Base-by-base conservation (phyloP, 1,140 invertebrate species). In the Chrysopa pallens region DNA sequence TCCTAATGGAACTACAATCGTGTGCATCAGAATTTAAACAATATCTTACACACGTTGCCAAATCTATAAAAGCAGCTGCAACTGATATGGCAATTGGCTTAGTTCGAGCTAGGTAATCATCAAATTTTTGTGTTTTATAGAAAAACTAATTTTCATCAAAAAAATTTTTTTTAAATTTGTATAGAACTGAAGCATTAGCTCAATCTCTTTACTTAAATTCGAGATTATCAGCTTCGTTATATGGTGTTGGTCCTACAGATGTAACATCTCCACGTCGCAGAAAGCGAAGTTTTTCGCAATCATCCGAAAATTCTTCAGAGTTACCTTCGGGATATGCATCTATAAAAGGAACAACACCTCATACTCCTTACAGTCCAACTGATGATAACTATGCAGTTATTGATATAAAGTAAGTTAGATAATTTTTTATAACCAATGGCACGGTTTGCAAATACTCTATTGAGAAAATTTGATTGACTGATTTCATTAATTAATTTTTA, bases 51-150 rank as follows among this genome's bases (percentile, higher is more conserved):
- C 80, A 85, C 51, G 68, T 92, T 40, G 78, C 81, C 5, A 70
- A 74, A 31, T 87, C 87, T 14, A 84, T 95, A 46, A 80, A 81
- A 51, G 76, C 78, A 40, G 90, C 90, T 35, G 91, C 91, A 9
- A 86, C 86, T 1, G 90, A 95, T 62, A 88, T 95, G 73, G 91
- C 91, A 9, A 78, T 86, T 41, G 89, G 86, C 17, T 70, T 95
- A 37, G 88, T 94, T 1, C 80, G 84, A 45, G 73, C 79, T 14
- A 69, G 74, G 62, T 66, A 11, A 37, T 14, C 6, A 12, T 38
- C 8, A 36, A 6, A 15, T 27, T 14, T 35, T 43, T 43, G 11
- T 15, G 9, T 47, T 28, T 13, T 9, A 29, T 12, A 8, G 13
- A 13, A 23, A 38, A 13, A 6, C 15, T 39, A 12, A 29, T 11